phyloP scores from a whole-genome alignment of 2,797 vertebrate genomes.

The Taeniopygia guttata region DNA sequence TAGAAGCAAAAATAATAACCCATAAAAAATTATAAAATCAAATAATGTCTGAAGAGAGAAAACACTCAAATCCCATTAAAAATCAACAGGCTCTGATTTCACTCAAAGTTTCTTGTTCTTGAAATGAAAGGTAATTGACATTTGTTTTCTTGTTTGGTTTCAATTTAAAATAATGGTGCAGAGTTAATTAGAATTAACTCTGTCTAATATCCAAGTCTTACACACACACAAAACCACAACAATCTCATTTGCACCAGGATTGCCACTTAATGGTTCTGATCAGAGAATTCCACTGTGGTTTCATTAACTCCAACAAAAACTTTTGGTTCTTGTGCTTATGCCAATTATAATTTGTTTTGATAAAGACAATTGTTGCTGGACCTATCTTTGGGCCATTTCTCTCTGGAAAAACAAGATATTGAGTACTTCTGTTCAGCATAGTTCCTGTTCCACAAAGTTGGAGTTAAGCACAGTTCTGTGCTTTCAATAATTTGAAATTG shows the following conservation, averaged over 20 bases:
- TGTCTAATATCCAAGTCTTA: not conserved
- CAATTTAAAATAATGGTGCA: slow-evolving; percentile 49
- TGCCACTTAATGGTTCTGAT: slow-evolving; percentile 9
- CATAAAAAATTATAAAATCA: not conserved
- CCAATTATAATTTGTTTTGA: not conserved
- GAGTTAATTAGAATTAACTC: slow-evolving; percentile 40
- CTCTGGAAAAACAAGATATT: not conserved
- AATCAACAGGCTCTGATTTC: not conserved
- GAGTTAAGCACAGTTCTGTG: not conserved
- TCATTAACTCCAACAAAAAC: slow-evolving; percentile 25
- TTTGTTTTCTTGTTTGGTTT: slow-evolving; percentile 48
- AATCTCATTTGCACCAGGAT: slow-evolving; percentile 6
- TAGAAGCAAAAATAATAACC: not conserved
- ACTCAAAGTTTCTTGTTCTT: slow-evolving; percentile 10
- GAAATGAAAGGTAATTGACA: slow-evolving; percentile 46
- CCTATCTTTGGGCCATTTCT: not conserved
- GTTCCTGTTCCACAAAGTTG: not conserved
- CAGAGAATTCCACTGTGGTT: slow-evolving; percentile 15
- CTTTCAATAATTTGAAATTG: not conserved
- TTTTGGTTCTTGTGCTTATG: not conserved
- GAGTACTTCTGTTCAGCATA: not conserved
- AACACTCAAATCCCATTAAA: not conserved
- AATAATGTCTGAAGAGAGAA: not conserved
- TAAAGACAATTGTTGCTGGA: not conserved
- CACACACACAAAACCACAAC: not conserved